Conservation (phyloP, 2,797 vertebrate genomes). For the Onychomys leucogaster region DNA sequence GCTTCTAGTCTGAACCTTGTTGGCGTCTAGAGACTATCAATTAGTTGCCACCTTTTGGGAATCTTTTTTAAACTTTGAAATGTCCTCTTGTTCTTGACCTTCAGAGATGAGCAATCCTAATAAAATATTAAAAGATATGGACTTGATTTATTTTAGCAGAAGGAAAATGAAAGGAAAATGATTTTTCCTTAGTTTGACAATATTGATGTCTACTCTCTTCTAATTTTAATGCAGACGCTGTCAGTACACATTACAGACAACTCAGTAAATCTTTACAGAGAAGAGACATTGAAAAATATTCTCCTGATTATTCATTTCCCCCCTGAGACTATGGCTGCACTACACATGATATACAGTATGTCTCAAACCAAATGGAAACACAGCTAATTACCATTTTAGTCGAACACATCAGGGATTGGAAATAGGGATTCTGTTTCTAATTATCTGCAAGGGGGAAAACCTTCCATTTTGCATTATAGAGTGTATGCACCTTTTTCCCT, state of each 20-base stretch:
- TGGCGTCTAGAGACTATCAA: conserved; percentile 59
- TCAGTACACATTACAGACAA: conserved; percentile 74
- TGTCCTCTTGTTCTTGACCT: conserved; percentile 71
- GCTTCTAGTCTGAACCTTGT: neutral
- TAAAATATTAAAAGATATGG: conserved; percentile 68
- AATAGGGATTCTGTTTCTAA: neutral
- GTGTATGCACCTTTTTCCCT: neutral
- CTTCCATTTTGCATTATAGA: conserved; percentile 3
- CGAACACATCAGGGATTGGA: conserved; percentile 2
- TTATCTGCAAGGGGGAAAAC: neutral
- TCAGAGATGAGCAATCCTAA: conserved; percentile 72
- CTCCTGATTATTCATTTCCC: conserved; percentile 70
- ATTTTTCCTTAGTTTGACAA: conserved; percentile 64
- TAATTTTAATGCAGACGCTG: conserved; percentile 79
- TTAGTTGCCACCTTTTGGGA: conserved; percentile 58
- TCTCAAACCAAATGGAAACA: conserved; percentile 56
- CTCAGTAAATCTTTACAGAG: conserved; percentile 76
- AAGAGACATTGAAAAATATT: conserved; percentile 79
- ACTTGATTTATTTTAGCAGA: conserved; percentile 70
- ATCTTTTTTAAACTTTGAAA: conserved; percentile 73
- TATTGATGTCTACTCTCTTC: conserved; percentile 66
- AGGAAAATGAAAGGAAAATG: conserved; percentile 66
- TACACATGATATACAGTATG: conserved; percentile 41
- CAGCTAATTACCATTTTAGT: conserved; percentile 77
- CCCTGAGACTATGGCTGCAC: conserved; percentile 57